Conservation (phyloP, 2,113 vertebrate species). For the Myiagra hebetior region DNA sequence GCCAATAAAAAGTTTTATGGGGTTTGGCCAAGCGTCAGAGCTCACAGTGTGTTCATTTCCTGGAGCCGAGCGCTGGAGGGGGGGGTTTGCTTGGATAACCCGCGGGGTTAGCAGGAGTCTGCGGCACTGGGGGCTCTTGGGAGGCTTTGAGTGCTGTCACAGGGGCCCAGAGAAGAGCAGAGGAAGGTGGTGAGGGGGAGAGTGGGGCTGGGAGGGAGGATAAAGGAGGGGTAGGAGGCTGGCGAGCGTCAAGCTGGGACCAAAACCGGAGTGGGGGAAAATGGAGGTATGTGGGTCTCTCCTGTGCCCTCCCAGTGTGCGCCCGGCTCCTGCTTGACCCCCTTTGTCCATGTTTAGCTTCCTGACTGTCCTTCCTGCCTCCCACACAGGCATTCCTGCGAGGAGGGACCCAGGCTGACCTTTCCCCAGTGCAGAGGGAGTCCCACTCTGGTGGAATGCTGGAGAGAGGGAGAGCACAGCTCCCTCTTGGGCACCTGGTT, state of each 20-base stretch:
- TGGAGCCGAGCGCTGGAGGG: not conserved
- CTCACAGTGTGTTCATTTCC: not conserved
- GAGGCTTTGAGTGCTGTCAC: not conserved
- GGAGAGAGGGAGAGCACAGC: not conserved
- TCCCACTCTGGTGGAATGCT: not conserved
- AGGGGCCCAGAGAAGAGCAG: not conserved
- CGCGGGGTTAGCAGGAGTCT: fast-evolving
- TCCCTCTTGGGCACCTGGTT: not conserved
- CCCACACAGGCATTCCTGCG: fast-evolving
- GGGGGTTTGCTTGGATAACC: slow-evolving; percentile 5
- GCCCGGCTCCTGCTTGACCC: fast-evolving
- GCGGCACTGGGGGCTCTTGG: fast-evolving
- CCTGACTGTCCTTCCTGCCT: not conserved
- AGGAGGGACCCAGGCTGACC: not conserved
- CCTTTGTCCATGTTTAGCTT: fast-evolving
- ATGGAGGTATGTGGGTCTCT: not conserved
- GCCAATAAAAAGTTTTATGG: not conserved
- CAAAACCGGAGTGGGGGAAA: not conserved
- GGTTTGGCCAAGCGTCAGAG: not conserved
- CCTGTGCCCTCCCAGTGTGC: fast-evolving
- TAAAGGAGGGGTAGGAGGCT: not conserved
- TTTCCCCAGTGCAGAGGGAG: not conserved
- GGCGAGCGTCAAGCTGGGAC: not conserved
- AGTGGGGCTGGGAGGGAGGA: fast-evolving
- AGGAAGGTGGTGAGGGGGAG: not conserved